Percentiles rank a stretch among this genome's conserved stretches.
phyloP scores from a whole-genome alignment of 2,888 invertebrate species.

The Troides aeacus region DNA sequence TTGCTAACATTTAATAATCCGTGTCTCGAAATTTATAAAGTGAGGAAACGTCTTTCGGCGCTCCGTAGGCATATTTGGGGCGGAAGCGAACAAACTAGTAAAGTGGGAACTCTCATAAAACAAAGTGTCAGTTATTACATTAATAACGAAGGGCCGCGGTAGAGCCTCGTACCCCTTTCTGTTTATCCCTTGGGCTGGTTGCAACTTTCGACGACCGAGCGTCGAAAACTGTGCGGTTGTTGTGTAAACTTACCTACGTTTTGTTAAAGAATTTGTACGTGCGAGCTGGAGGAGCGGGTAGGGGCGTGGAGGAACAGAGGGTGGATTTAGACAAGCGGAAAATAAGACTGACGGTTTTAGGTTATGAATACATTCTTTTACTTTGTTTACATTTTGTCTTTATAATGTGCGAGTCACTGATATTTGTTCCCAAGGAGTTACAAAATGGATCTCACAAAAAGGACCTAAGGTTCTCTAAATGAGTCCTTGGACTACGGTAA shows the following conservation, averaged over 20 bases:
- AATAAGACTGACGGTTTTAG: constrained; percentile 21
- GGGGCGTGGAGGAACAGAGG: not conserved
- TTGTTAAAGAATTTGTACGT: constrained; percentile 24
- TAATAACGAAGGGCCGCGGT: constrained; percentile 67
- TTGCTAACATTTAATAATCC: constrained; percentile 32
- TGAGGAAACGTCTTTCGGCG: constrained; percentile 25
- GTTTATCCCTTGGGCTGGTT: constrained; percentile 60
- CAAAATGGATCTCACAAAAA: too few species aligned
- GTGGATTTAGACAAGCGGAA: constrained; percentile 26
- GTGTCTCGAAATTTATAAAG: constrained; percentile 49
- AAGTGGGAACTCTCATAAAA: constrained; percentile 73
- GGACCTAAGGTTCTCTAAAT: too few species aligned
- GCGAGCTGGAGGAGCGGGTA: not conserved
- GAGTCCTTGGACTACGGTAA: too few species aligned
- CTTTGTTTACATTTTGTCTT: constrained; percentile 19
- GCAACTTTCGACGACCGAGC: constrained; percentile 37
- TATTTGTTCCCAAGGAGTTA: not conserved
- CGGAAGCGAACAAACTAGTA: constrained; percentile 52
- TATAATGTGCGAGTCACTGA: not conserved
- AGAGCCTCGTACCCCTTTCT: constrained; percentile 67
- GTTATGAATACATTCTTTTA: constrained; percentile 16
- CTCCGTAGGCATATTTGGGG: constrained; percentile 31
- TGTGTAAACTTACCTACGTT: constrained; percentile 22
- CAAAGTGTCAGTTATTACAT: constrained; percentile 78
- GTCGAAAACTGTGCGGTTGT: constrained; percentile 30